phyloP scores from a whole-genome alignment of 1,140 invertebrate genomes.

The Maconellicoccus hirsutus region DNA sequence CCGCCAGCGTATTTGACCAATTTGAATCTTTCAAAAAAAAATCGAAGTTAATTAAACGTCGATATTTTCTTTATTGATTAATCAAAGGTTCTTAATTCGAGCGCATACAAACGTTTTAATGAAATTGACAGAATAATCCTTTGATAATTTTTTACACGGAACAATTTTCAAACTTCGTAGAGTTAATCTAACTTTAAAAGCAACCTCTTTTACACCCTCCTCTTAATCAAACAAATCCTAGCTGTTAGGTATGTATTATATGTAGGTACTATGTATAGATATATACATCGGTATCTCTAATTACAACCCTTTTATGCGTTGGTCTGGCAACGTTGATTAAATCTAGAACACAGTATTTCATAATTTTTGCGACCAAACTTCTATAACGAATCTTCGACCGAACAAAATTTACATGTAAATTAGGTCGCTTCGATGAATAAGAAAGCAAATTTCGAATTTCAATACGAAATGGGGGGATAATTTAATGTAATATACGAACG shows the following conservation, averaged over 20 bases:
- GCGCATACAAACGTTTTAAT: background rate
- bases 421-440: slow-evolving; percentile 7
- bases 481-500: background rate
- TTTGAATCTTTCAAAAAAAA: background rate
- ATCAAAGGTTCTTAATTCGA: background rate
- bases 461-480: background rate
- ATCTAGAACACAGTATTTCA: background rate
- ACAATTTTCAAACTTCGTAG: background rate
- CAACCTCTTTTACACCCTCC: background rate
- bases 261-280: too few relatives aligned
- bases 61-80: slow-evolving; percentile 6
- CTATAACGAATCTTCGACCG: background rate
- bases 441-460: background rate
- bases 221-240: slow-evolving; percentile 5
- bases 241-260: background rate
- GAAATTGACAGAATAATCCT: slow-evolving; percentile 1
- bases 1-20: background rate
- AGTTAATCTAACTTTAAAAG: slow-evolving; percentile 9
- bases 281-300: background rate
- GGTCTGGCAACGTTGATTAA: slow-evolving; percentile 2
- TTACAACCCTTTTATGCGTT: background rate
- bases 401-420: background rate
- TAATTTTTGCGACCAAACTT: background rate
- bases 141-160: slow-evolving; percentile 9
- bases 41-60: background rate